These are phyloP conservation scores for Pagetopsis macropterus DNA, from an alignment of 2,797 vertebrate species.

Conservation along the genomic window DNA sequence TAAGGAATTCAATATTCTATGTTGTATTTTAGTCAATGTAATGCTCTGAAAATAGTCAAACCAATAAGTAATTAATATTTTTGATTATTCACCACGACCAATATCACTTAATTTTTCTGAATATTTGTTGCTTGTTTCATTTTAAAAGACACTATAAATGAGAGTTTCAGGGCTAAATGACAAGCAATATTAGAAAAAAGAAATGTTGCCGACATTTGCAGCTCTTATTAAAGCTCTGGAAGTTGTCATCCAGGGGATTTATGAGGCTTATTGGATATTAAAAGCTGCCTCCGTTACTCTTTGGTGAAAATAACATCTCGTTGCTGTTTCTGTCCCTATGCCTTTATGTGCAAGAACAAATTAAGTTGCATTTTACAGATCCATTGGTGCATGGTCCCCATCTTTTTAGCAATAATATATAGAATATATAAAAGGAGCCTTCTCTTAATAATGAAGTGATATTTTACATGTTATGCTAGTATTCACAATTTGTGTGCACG, in stretches of 20 bases:
- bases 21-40: neutral
- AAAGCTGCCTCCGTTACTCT: constrained; percentile 15
- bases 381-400: neutral
- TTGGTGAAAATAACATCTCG: constrained; percentile 28
- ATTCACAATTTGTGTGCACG: constrained; percentile 6
- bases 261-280: constrained; percentile 50
- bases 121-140: neutral
- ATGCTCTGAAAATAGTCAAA: neutral
- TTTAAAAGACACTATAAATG: too few relatives aligned
- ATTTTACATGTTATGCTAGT: neutral
- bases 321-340: constrained; percentile 2
- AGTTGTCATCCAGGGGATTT: constrained; percentile 36
- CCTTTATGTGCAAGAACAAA: constrained; percentile 25
- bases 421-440: neutral
- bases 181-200: constrained; percentile 22
- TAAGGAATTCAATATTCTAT: neutral
- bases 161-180: constrained; percentile 17
- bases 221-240: constrained; percentile 29
- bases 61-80: too few relatives aligned
- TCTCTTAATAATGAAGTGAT: neutral
- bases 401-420: neutral
- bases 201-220: constrained; percentile 33
- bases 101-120: neutral
- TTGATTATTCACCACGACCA: neutral
- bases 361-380: constrained; percentile 21